A percentile compares a stretch with the other conserved stretches of the same genome.
Conservation (phyloP, 2,888 invertebrate genomes). For the Lottia gigantea region DNA sequence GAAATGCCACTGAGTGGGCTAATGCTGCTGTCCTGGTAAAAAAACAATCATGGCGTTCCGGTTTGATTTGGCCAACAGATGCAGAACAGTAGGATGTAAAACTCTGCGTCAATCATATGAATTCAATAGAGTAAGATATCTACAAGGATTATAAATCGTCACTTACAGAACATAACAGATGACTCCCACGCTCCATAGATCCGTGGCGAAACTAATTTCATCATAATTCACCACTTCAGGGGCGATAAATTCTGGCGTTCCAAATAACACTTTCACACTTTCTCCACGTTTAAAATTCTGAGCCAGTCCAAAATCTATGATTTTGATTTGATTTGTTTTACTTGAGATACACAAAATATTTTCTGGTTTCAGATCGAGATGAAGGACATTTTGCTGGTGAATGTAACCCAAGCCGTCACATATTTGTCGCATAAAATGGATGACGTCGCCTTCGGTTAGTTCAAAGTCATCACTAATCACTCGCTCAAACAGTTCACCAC, state of each 20-base stretch:
- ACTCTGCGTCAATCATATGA: no score
- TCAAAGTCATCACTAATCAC: constrained; percentile 98
- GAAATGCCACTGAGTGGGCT: no score
- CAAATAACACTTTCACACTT: constrained; percentile 75
- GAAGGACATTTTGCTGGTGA: constrained; percentile 92
- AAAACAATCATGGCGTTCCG: no score
- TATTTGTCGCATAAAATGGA: constrained; percentile 96
- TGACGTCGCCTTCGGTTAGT: constrained; percentile 93
- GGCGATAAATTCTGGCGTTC: constrained; percentile 69
- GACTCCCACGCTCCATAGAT: constrained; percentile 68
- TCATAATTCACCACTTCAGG: constrained; percentile 68
- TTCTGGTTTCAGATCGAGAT: constrained; percentile 98
- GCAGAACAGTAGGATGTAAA: no score
- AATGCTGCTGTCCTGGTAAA: no score
- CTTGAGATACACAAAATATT: constrained; percentile 96
- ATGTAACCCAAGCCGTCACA: constrained; percentile 97
- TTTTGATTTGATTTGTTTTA: constrained; percentile 95
- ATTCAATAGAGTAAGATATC: neutral
- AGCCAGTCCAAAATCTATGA: constrained; percentile 98
- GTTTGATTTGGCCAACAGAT: no score
- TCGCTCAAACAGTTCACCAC: constrained; percentile 97
- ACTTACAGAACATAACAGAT: constrained; percentile 68
- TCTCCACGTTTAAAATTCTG: constrained; percentile 90
- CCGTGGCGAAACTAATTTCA: constrained; percentile 62
- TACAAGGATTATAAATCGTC: neutral